Base-by-base conservation (phyloP, 2,113 vertebrate species). In the Smithornis capensis region DNA sequence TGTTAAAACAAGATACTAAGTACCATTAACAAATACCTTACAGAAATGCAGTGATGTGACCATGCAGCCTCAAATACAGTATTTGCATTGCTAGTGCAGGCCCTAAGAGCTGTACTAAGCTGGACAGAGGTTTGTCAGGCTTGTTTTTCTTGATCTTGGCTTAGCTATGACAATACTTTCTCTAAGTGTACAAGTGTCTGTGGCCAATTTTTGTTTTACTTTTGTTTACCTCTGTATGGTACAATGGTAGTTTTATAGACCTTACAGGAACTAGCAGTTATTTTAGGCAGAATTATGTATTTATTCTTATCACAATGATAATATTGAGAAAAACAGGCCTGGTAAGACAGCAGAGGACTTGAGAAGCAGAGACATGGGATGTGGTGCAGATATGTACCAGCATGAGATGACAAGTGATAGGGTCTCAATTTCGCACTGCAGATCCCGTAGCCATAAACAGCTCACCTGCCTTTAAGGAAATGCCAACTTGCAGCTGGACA, bases 351-450 rank as follows among this genome's bases (percentile, higher is more conserved):
- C 14, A 83, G 42, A 49, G 10, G 3, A 23, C 28, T n/a, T 40
- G n/a, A 71, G 56, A 63, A 83, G 29, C 35, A 71, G 47, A 69
- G 24, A 38, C 0, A 0, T 0, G 37, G 17, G 6, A 47, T 38
- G n/a, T 1, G 1, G 33, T 42, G 23, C 35, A 38, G 75, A 76
- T 13, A 21, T 19, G 12, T 12, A 40, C 1, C 42, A 14, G 0
- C 3, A 10, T 5, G 22, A 27, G 12, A 33, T n/a, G 29, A 50
- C 7, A 47, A 47, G 21, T 21, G 64, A 74, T 29, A 24, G 23
- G 13, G 10, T 35, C 16, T 31, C 42, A 74, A 33, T 23, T 59
- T 62, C 69, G 28, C 9, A 5, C 50, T 53, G 68, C 37, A 62
- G 31, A 45, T 7, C 6, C 14, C 29, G 38, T 11, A 62, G 4